Evolutionary conservation across 2,797 vertebrate genomes (phyloP).

Genomic region (Oreonectes daqikongensis): DNA sequence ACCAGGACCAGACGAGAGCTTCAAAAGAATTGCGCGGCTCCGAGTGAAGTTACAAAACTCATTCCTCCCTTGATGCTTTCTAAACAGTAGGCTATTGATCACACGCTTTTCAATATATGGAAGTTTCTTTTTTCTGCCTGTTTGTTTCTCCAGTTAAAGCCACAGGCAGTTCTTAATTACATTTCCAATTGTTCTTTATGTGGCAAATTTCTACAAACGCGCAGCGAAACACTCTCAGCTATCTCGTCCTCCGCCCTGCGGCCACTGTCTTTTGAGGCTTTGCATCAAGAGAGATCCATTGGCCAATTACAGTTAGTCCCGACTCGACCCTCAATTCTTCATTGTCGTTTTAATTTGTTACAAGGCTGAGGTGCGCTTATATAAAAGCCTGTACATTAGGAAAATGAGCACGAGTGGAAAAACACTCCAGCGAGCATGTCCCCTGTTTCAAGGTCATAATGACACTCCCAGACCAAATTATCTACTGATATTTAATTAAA

Average conservation of each 20-base stretch:
- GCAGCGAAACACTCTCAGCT: slow-evolving; percentile 34
- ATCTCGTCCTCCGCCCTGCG: slow-evolving; percentile 54
- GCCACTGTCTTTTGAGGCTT: slow-evolving; percentile 70
- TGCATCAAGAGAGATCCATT: slow-evolving; percentile 71
- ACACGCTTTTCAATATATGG: slow-evolving; percentile 71
- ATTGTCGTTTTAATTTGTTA: slow-evolving; percentile 54
- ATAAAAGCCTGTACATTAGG: slow-evolving; percentile 61
- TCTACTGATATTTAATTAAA: slow-evolving; percentile 69
- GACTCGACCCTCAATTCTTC: slow-evolving; percentile 66
- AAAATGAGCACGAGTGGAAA: slow-evolving; percentile 64
- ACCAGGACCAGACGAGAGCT: slow-evolving; percentile 24
- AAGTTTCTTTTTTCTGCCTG: slow-evolving; percentile 65
- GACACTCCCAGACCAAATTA: slow-evolving; percentile 37
- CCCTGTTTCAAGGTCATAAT: slow-evolving; percentile 69
- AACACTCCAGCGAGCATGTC: slow-evolving; percentile 64
- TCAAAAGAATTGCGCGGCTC: slow-evolving; percentile 38
- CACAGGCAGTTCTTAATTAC: slow-evolving; percentile 77
- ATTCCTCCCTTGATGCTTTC: slow-evolving; percentile 59
- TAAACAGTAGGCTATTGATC: slow-evolving; percentile 71
- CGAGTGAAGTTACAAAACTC: slow-evolving; percentile 36
- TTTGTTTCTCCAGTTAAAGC: slow-evolving; percentile 79
- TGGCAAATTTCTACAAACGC: slow-evolving; percentile 68
- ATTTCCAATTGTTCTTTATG: slow-evolving; percentile 78
- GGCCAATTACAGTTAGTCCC: slow-evolving; percentile 76
- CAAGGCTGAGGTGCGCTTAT: slow-evolving; percentile 56